These are phyloP conservation scores for Aptenodytes patagonicus DNA, from an alignment of 2,113 vertebrate genomes.

Conservation along the genomic window DNA sequence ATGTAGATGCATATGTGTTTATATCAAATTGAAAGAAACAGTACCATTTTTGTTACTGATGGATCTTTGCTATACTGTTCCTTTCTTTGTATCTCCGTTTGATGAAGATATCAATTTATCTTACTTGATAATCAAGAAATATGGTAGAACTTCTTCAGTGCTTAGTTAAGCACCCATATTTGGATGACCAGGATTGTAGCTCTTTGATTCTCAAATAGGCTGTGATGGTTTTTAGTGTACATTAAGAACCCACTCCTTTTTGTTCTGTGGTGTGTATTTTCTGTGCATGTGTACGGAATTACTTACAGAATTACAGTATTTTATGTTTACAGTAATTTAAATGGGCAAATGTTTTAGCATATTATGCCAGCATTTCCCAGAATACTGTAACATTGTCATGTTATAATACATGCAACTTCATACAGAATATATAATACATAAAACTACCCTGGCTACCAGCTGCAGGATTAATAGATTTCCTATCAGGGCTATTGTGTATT, in stretches of 20 bases:
- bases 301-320: not conserved
- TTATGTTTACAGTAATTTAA: not conserved
- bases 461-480: not conserved
- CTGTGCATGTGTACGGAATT: not conserved
- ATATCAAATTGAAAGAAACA: not conserved
- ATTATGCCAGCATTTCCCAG: not conserved
- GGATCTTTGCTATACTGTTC: not conserved
- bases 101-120: not conserved
- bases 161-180: not conserved
- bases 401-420: not conserved
- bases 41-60: not conserved
- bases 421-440: not conserved
- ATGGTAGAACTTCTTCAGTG: not conserved
- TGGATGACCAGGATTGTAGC: not conserved
- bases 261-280: not conserved
- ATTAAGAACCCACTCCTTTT: not conserved
- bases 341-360: not conserved
- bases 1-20: not conserved
- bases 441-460: not conserved
- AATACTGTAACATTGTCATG: not conserved
- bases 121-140: not conserved
- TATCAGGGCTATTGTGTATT: not conserved
- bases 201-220: not conserved
- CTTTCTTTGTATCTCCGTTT: not conserved
- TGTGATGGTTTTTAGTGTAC: not conserved